Evolutionary conservation across 1,140 invertebrate genomes (phyloP), one percentile per base, ranked within the genome.

Genomic region (Pissodes strobi): DNA sequence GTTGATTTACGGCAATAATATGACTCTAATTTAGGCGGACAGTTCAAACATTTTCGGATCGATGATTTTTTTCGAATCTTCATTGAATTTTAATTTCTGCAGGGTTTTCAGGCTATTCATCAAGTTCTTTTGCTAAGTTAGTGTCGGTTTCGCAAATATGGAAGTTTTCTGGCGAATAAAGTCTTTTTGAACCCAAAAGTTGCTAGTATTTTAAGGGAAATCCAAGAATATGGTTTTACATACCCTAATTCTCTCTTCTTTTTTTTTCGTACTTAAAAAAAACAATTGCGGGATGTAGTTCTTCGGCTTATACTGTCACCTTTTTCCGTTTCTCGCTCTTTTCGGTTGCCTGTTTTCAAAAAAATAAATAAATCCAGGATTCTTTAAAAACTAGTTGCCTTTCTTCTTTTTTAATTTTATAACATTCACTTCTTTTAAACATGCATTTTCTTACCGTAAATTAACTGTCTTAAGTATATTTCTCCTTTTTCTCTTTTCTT

Each of bases 1-100:
- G 63, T 66, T 39, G 62, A 63, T 58, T 66, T 55, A 30, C 68
- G 37, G 25, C 74, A 74, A 51, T 75, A 75, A 66, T 73, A 72
- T 12, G 74, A 74, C 17, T 71, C 70, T 21, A 74, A 25, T 64
- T 74, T 75, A 30, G 69, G 69, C 38, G 71, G 23, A 2, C 21
- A 23, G 25, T 51, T 63, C 15, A 73, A 68, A 66, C 64, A 71
- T 37, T 37, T 22, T 55, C 15, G 53, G 21, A 55, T 1, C 13
- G 6, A 38, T 37, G 45, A n/a, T 38, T 52, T 25, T 62, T 34
- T 62, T 39, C 38, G 18, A 12, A 13, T 43, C 15, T 27, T 39
- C 30, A 30, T 12, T 3, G 21, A 10, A 18, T n/a, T n/a, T 17
- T 51, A 21, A 9, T 6, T 30, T 52, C 37, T 17, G 15, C 10